Percentiles rank a stretch among this genome's conserved stretches.
Conservation (phyloP, 2,113 vertebrate genomes). For the Physeter macrocephalus region DNA sequence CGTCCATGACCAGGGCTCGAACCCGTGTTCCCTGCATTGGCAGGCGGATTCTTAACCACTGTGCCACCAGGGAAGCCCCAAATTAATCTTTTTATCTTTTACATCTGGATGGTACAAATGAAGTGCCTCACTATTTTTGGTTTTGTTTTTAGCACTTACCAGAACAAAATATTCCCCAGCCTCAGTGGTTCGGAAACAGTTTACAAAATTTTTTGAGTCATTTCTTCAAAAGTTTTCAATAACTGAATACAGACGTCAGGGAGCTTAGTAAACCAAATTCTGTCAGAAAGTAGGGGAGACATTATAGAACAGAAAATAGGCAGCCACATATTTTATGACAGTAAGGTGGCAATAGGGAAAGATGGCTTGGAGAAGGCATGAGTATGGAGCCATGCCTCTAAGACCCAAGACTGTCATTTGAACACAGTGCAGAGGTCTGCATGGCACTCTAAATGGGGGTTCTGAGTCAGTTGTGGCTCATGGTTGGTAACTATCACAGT, state of each 20-base stretch:
- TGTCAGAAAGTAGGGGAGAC: neutral
- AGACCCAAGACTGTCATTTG: neutral
- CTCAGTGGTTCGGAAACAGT: neutral
- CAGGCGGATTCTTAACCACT: too few relatives aligned
- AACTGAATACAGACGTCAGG: neutral
- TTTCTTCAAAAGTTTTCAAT: neutral
- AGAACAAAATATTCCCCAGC: neutral
- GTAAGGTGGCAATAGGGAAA: neutral
- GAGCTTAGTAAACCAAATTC: neutral
- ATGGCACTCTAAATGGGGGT: neutral
- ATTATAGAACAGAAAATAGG: too few relatives aligned
- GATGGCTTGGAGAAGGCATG: neutral
- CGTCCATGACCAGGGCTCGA: too few relatives aligned
- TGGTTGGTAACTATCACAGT: rapidly evolving
- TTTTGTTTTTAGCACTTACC: neutral
- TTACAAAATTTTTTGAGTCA: neutral
- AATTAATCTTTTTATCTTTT: neutral
- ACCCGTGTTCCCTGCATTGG: too few relatives aligned
- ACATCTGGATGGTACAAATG: neutral
- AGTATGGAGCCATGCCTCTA: rapidly evolving
- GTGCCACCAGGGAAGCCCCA: too few relatives aligned
- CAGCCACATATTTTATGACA: neutral
- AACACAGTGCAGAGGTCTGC: neutral
- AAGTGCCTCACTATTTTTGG: neutral
- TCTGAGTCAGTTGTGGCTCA: neutral